Percentiles rank a stretch among this genome's conserved stretches.
Conservation (phyloP, 2,888 invertebrate genomes). For the Patella depressa region DNA sequence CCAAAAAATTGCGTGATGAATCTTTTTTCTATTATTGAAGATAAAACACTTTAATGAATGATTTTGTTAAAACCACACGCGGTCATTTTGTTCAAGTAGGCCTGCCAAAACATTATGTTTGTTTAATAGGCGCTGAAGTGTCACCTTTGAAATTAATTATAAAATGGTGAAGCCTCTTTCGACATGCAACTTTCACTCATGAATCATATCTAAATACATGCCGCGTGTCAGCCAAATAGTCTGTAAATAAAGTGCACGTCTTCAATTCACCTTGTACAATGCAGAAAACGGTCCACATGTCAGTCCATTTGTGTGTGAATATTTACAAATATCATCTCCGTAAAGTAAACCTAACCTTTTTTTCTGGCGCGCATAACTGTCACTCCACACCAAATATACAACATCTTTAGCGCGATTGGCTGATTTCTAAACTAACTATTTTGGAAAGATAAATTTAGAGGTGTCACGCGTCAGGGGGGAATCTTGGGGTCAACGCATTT, state of each 20-base stretch:
- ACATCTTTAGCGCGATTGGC: conserved; percentile 13
- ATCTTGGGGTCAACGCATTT: conserved; percentile 21
- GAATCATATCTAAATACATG: conserved; percentile 6
- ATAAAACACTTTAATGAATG: not conserved
- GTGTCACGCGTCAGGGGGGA: conserved; percentile 23
- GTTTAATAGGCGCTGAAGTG: not conserved
- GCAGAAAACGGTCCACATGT: not conserved
- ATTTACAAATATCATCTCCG: not conserved
- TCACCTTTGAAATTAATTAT: conserved; percentile 1
- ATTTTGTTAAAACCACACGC: not conserved
- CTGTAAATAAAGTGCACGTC: not conserved
- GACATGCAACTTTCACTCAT: conserved; percentile 7
- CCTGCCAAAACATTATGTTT: not conserved
- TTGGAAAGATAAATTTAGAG: conserved; percentile 24
- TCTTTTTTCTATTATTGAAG: not conserved
- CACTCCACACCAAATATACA: not conserved
- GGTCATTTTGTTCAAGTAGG: conserved; percentile 3
- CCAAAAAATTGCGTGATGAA: too few species aligned
- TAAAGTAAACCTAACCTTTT: not conserved
- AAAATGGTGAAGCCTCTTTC: not conserved
- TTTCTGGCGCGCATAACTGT: not conserved
- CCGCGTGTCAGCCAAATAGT: not conserved
- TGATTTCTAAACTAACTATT: conserved; percentile 15
- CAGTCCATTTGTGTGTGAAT: not conserved
- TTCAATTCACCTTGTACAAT: not conserved